A percentile compares a stretch with the other conserved stretches of the same genome.
Conservation (phyloP, 2,888 invertebrate species). For the Troglohyphantes excavatus region DNA sequence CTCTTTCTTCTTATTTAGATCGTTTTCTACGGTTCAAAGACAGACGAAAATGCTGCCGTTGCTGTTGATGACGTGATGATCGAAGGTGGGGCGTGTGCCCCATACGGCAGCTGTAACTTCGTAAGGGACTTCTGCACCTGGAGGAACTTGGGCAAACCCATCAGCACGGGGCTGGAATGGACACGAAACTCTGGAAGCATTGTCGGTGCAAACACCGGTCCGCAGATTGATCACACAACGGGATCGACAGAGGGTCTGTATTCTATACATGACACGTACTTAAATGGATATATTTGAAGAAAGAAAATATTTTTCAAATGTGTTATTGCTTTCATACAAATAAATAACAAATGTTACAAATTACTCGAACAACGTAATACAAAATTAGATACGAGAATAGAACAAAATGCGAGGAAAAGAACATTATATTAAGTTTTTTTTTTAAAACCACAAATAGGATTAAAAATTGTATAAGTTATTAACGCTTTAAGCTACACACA, state of each 20-base stretch:
- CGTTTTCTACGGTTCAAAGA: constrained; percentile 31
- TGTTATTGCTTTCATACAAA: too few relatives aligned
- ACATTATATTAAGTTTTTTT: too few relatives aligned
- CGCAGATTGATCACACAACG: constrained; percentile 61
- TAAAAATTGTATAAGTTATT: too few relatives aligned
- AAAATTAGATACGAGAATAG: too few relatives aligned
- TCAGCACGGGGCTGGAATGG: constrained; percentile 67
- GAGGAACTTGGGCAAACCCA: constrained; percentile 49
- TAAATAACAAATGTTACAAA: too few relatives aligned
- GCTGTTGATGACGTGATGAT: constrained; percentile 74
- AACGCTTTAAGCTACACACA: too few relatives aligned
- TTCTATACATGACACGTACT: not conserved
- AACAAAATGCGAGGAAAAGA: too few relatives aligned
- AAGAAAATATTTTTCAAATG: too few relatives aligned
- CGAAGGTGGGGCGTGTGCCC: constrained; percentile 69
- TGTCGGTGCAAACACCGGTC: not conserved
- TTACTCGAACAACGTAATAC: too few relatives aligned
- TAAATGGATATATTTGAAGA: too few relatives aligned
- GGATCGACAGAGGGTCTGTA: constrained; percentile 57
- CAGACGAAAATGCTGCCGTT: constrained; percentile 18
- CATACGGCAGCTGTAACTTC: constrained; percentile 77
- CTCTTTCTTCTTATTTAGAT: constrained; percentile 22
- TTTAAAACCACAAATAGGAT: too few relatives aligned
- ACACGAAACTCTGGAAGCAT: constrained; percentile 68
- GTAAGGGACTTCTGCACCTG: constrained; percentile 78